phyloP scores from a whole-genome alignment of 2,797 vertebrate species.

The Enteromius viviparus region DNA sequence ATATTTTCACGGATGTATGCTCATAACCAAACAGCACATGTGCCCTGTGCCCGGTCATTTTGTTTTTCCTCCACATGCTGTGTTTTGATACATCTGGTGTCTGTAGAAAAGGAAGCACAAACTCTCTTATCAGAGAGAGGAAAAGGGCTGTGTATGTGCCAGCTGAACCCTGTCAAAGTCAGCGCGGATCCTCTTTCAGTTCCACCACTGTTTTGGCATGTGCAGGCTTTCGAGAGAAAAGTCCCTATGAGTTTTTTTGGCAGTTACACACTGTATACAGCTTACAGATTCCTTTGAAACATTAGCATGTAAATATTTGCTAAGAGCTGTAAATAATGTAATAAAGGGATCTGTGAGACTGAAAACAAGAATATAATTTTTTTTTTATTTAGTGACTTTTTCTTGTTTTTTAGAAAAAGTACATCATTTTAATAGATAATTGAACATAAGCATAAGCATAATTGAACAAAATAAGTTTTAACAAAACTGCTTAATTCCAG shows the following conservation, averaged over 20 bases:
- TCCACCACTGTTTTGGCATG: slow-evolving; percentile 54
- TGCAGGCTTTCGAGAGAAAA: slow-evolving; percentile 55
- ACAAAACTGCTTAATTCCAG: neutral
- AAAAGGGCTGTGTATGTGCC: slow-evolving; percentile 61
- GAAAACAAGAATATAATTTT: neutral
- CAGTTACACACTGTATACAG: neutral
- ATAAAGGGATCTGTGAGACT: neutral
- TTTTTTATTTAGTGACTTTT: neutral
- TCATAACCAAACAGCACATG: slow-evolving; percentile 18
- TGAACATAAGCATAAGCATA: neutral
- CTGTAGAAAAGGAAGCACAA: slow-evolving; percentile 66
- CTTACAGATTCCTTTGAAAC: slow-evolving; percentile 10
- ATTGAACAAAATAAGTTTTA: neutral
- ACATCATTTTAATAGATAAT: neutral
- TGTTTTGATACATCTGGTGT: slow-evolving; percentile 59
- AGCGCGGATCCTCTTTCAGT: slow-evolving; percentile 60
- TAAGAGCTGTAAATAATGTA: neutral
- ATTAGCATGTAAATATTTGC: slow-evolving; percentile 17
- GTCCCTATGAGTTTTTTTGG: slow-evolving; percentile 6
- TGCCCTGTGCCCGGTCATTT: slow-evolving; percentile 4
- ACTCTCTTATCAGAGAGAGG: slow-evolving; percentile 66
- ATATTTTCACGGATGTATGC: slow-evolving; percentile 40
- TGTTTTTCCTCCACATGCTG: slow-evolving; percentile 44
- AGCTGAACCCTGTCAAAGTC: slow-evolving; percentile 62
- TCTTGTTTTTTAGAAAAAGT: neutral